Conservation (phyloP, 2,888 invertebrate species). For the Drosophila antonietae region DNA sequence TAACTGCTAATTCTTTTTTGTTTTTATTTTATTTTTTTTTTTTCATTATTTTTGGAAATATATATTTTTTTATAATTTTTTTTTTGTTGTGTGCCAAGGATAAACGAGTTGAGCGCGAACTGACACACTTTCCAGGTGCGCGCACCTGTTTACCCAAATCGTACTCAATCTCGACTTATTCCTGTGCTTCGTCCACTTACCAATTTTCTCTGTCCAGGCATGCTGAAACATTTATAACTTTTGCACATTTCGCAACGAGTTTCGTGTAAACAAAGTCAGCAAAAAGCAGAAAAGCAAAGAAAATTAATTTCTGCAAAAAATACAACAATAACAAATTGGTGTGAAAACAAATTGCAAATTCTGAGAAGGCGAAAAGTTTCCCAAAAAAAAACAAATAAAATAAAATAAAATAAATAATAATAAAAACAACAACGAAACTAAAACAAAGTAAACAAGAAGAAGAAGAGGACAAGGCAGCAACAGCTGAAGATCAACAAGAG, state of each 20-base stretch:
- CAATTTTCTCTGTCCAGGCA: conserved; percentile 3
- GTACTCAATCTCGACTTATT: conserved; percentile 4
- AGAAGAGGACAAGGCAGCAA: not conserved
- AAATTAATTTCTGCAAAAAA: conserved; percentile 7
- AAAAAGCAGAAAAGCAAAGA: not conserved
- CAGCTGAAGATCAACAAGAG: conserved; percentile 34
- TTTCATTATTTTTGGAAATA: not conserved
- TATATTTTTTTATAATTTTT: conserved; percentile 4
- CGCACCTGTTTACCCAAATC: conserved; percentile 35
- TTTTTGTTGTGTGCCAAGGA: conserved; percentile 22
- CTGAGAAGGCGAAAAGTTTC: conserved; percentile 31
- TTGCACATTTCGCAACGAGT: conserved; percentile 24
- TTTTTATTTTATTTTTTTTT: conserved; percentile 18
- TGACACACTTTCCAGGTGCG: conserved; percentile 33
- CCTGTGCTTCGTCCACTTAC: conserved; percentile 18
- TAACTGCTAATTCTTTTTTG: conserved; percentile 2
- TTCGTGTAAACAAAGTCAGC: conserved; percentile 19
- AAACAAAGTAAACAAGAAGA: conserved; percentile 3
- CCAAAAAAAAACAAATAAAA: not conserved
- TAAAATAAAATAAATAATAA: not conserved
- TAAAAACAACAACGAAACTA: conserved; percentile 13
- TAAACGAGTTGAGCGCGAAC: conserved; percentile 16
- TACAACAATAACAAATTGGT: conserved; percentile 27
- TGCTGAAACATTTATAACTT: conserved; percentile 42
- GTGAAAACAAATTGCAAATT: conserved; percentile 53